These are phyloP conservation scores for Drosophila repleta DNA, from an alignment of 1,140 invertebrate genomes.

Conservation along the genomic window DNA sequence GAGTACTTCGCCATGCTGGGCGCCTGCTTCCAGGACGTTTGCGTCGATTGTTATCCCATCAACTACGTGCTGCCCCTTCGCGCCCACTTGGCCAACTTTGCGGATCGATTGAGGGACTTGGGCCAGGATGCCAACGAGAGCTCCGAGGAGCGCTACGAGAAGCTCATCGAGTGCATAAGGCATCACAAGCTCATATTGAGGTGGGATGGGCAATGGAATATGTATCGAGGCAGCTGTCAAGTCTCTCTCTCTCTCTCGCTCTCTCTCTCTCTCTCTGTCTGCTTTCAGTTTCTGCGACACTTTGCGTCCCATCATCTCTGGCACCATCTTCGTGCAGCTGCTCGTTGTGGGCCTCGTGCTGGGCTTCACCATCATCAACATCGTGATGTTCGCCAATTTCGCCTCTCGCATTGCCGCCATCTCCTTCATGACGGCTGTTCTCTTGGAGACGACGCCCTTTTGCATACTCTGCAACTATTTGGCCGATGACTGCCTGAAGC, in stretches of 20 bases:
- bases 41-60: conserved; percentile 66
- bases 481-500: conserved; percentile 55
- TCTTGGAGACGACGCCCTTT: conserved; percentile 67
- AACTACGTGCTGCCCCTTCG: conserved; percentile 55
- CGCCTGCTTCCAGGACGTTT: conserved; percentile 69
- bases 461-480: conserved; percentile 71
- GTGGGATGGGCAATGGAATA: conserved; percentile 33
- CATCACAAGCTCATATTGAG: conserved; percentile 62
- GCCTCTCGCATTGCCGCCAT: conserved; percentile 55
- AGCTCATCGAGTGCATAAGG: conserved; percentile 52
- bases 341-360: conserved; percentile 64
- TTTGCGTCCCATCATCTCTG: conserved; percentile 61
- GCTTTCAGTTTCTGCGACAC: conserved; percentile 51
- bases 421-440: conserved; percentile 55
- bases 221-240: neutral
- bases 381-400: conserved; percentile 65
- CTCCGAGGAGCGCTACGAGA: conserved; percentile 39
- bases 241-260: neutral
- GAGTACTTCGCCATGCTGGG: conserved; percentile 69
- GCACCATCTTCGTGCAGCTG: conserved; percentile 73
- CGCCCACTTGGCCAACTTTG: conserved; percentile 55
- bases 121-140: conserved; percentile 39
- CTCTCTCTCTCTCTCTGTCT: neutral
- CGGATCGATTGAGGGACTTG: conserved; percentile 43
- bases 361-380: conserved; percentile 67